Percentiles rank a stretch among this genome's conserved stretches.
Evolutionary conservation across 2,797 vertebrate genomes (phyloP).

Genomic region (Ptychobarbus kaznakovi): DNA sequence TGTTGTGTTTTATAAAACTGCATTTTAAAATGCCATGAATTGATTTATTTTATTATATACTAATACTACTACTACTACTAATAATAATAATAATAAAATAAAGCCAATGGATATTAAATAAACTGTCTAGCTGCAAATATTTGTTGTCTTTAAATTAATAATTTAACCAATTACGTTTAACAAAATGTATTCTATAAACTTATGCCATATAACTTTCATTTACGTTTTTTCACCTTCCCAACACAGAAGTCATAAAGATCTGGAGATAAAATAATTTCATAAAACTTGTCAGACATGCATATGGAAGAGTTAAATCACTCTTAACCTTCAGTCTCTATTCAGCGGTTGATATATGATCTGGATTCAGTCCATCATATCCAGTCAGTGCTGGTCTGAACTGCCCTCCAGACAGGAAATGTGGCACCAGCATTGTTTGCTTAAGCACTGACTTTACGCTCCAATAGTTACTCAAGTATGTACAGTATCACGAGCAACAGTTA

Average conservation of each 20-base stretch:
- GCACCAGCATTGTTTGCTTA: constrained; percentile 56
- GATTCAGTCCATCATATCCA: constrained; percentile 23
- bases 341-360: neutral
- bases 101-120: neutral
- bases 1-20: neutral
- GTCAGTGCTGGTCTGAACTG: constrained; percentile 32
- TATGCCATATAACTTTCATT: neutral
- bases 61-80: neutral
- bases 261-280: neutral
- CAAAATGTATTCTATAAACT: neutral
- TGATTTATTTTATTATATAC: neutral
- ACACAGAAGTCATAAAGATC: neutral
- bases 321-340: neutral
- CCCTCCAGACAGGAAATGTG: constrained; percentile 42
- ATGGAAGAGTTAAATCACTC: neutral
- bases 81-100: neutral
- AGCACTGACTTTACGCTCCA: constrained; percentile 65
- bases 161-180: neutral
- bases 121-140: neutral
- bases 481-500: constrained; percentile 30
- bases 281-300: neutral
- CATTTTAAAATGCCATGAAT: neutral
- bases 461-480: constrained; percentile 61
- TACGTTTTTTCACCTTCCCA: neutral
- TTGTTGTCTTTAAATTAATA: neutral